Evolutionary conservation across 2,888 invertebrate species (phyloP), one percentile per base, ranked within the genome.

Genomic region (Monoplex corrugatus): DNA sequence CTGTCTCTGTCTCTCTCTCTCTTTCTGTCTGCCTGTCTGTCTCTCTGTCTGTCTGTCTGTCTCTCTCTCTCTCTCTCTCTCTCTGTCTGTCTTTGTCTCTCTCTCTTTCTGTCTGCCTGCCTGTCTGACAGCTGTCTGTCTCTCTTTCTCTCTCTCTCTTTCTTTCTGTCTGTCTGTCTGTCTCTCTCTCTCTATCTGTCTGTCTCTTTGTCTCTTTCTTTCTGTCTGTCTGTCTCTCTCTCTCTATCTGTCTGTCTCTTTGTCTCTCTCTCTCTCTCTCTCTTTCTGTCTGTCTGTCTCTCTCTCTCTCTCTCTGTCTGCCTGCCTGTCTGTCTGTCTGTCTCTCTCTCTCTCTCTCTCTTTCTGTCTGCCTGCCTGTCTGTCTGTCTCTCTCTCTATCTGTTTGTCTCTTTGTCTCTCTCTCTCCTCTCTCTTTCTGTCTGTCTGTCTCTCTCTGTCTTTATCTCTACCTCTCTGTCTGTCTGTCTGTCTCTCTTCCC

Each of bases 141-240:
- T 78, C 38, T 78, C 38, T 38, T 13, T 78, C 3, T 57, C 57
- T 57, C 57, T 57, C 3, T 57, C 57, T 57, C 57, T 10, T 28
- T 28, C 28, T 28, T 28, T 10, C 57, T 57, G 28, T 44, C 28
- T 38, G 23, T 28, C 44, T 32, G n/a, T 68, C 68, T 38, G 38
- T 78, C 78, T 38, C 78, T 38, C 82, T 40, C 40, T 40, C 82
- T 82, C 57, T 82, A 50, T 57, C 87, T 78, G 50, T 32, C 87
- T 45, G 44, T 40, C 57, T 82, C 80, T 16, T 57, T 82, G 82
- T 35, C 80, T 57, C 40, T 50, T 38, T 82, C 78, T 45, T 44
- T 86, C 72, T 72, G 43, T 40, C 86, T 40, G 32, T 72, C 72
- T 68, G 50, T 68, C 43, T 86, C 44, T 40, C 45, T 75, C 23